Evolutionary conservation across 2,797 vertebrate genomes (phyloP), one percentile per base, ranked within the genome.

Genomic region (Macrochelys suwanniensis): DNA sequence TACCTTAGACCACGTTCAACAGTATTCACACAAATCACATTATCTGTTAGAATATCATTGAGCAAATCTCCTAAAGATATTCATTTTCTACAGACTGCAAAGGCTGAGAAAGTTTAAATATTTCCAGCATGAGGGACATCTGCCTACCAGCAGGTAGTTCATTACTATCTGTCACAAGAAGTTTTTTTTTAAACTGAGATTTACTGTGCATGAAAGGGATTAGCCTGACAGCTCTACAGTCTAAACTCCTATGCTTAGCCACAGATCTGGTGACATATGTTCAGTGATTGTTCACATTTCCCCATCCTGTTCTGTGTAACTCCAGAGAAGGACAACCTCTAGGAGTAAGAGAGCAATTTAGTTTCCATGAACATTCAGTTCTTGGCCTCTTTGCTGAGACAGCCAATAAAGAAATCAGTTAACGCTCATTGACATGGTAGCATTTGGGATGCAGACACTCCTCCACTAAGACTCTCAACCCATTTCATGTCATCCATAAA

Each of bases 211-310:
- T 59, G 65, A 51, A 50, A 84, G 17, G 50, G n/a, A 90, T 47
- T 6, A 82, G 59, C 45, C 42, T 87, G 47, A 31, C 45, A 65
- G n/a, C 68, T 84, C 6, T 31, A 15, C n/a, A 92, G 21, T 25
- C 23, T 56, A 56, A 56, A 56, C 33, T 19, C 13, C 54, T 65
- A 25, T 0, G 0, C 0, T 0, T 10, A 45, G 61, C 65, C 79
- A 54, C 47, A 31, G 53, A 54, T 21, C 53, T 54, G 53, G 7
- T 19, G 6, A 54, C 53, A 56, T 56, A 56, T 23, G 54, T 25
- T 21, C 9, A 25, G 21, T 37, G 51, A 11, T 80, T 80, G 68
- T 12, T 53, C 56, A 42, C 87, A 16, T 45, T 47, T 5, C 54
- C 16, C 11, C 50, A 54, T 85, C 77, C 16, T 53, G 3, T 65